Evolutionary conservation across 2,888 invertebrate genomes (phyloP).

Genomic region (Polylopha cassiicola): DNA sequence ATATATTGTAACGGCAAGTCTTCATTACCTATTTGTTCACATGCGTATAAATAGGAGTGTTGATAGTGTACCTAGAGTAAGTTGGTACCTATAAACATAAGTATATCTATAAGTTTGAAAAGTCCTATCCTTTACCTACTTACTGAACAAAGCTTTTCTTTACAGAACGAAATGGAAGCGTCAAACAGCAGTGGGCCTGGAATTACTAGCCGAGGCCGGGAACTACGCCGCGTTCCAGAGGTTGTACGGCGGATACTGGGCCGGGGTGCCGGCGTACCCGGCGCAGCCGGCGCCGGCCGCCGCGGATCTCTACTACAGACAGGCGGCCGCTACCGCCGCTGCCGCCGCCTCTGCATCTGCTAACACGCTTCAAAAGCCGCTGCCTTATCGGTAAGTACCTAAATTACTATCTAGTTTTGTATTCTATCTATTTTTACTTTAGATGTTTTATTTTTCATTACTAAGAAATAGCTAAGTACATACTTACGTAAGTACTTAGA

Average conservation of each 20-base stretch:
- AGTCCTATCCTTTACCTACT: neutral
- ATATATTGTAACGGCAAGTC: too few species aligned
- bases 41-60: too few species aligned
- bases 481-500: too few species aligned
- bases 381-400: slow-evolving; percentile 82
- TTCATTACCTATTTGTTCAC: too few species aligned
- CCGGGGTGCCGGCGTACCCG: slow-evolving; percentile 82
- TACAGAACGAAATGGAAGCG: slow-evolving; percentile 99
- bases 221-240: slow-evolving; percentile 99
- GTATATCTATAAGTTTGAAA: too few species aligned
- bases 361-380: slow-evolving; percentile 90
- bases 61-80: too few species aligned
- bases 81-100: too few species aligned
- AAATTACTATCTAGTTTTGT: too few species aligned
- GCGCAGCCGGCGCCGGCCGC: slow-evolving; percentile 82
- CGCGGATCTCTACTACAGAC: slow-evolving; percentile 88
- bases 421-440: too few species aligned
- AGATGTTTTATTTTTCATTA: too few species aligned
- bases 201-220: slow-evolving; percentile 96
- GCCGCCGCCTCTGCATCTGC: slow-evolving; percentile 76
- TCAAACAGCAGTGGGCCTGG: slow-evolving; percentile 97
- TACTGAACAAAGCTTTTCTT: slow-evolving; percentile 19
- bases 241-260: slow-evolving; percentile 88
- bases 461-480: too few species aligned
- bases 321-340: slow-evolving; percentile 86